These are phyloP conservation scores for Gallinago paraguaiae DNA, from an alignment of 2,113 vertebrate species.

Conservation along the genomic window DNA sequence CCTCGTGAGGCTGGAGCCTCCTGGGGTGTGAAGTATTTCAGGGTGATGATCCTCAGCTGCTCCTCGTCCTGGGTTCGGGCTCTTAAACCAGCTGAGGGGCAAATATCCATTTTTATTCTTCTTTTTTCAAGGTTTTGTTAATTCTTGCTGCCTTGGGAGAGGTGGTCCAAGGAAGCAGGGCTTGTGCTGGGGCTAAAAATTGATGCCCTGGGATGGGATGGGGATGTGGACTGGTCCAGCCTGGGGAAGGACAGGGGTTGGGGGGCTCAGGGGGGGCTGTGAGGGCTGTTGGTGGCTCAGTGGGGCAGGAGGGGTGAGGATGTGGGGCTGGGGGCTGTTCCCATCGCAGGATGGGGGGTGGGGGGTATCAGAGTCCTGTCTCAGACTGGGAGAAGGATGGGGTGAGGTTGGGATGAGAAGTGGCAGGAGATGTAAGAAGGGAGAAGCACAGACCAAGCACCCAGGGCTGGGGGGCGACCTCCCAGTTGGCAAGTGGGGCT, in stretches of 20 bases:
- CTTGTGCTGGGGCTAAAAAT: background rate
- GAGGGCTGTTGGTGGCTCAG: rapidly evolving
- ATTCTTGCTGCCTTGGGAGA: rapidly evolving
- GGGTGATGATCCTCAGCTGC: background rate
- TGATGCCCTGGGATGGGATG: background rate
- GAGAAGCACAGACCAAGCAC: background rate
- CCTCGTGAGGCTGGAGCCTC: rapidly evolving
- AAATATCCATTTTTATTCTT: too few relatives aligned
- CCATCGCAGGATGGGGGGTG: rapidly evolving
- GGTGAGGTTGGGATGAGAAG: background rate
- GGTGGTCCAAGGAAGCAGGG: background rate
- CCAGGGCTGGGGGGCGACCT: background rate
- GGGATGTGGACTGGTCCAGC: rapidly evolving
- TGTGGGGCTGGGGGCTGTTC: background rate
- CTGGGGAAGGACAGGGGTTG: background rate
- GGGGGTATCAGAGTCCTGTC: background rate
- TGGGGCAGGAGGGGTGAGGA: background rate
- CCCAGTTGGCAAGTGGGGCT: background rate
- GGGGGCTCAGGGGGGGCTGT: rapidly evolving
- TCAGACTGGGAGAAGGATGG: too few relatives aligned
- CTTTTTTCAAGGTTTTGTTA: rapidly evolving
- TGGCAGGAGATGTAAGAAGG: rapidly evolving
- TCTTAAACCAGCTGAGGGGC: too few relatives aligned
- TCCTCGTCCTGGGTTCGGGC: background rate
- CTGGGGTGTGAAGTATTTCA: rapidly evolving